phyloP scores from a whole-genome alignment of 35 echinoderm and acorn worm genomes.

The Amphiura filiformis region DNA sequence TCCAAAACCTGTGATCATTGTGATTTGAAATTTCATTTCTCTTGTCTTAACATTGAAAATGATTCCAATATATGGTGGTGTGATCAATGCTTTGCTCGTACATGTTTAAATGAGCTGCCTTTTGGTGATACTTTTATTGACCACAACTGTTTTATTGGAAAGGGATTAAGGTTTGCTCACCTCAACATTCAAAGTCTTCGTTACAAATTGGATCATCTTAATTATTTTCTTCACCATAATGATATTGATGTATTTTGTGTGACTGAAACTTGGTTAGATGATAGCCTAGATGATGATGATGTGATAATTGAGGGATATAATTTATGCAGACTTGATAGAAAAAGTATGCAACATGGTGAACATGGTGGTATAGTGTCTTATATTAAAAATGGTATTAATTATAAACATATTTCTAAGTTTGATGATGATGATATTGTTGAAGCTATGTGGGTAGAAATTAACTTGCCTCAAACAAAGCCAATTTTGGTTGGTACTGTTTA shows the following conservation, averaged over 20 bases:
- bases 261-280: slow-evolving; percentile 8
- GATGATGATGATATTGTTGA: background rate
- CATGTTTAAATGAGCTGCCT: background rate
- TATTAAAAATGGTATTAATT: background rate
- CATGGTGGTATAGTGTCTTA: slow-evolving; percentile 2
- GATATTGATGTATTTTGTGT: slow-evolving; percentile 14
- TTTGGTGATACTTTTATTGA: background rate
- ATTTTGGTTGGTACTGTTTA: slow-evolving; percentile 19
- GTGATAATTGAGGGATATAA: background rate
- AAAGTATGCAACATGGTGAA: background rate
- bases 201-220: background rate
- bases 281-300: background rate
- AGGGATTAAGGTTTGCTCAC: background rate
- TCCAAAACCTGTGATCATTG: no score
- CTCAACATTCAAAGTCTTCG: background rate
- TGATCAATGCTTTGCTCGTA: background rate
- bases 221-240: background rate
- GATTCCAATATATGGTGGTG: background rate
- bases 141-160: background rate
- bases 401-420: slow-evolving; percentile 7
- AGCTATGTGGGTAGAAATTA: slow-evolving; percentile 10
- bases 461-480: slow-evolving; percentile 19
- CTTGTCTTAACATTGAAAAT: no score
- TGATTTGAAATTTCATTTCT: no score
- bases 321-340: background rate